Evolutionary conservation across 2,888 invertebrate genomes (phyloP).

Genomic region (Seira ritae): DNA sequence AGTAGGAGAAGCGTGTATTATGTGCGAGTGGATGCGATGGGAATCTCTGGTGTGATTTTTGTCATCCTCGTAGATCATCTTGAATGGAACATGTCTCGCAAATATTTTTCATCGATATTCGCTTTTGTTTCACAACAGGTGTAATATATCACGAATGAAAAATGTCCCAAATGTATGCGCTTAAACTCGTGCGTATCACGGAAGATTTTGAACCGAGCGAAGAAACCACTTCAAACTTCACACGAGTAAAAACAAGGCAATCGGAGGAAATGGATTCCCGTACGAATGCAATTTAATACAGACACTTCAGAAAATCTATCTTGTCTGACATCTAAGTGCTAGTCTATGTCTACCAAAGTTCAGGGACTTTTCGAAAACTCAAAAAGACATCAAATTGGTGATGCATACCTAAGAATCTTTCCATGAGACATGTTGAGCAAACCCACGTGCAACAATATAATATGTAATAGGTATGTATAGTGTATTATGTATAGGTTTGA

Average conservation of each 20-base stretch:
- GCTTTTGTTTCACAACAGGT: constrained; percentile 9
- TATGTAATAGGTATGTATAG: no score
- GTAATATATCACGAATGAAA: constrained; percentile 7
- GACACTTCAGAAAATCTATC: not conserved
- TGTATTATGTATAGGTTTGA: no score
- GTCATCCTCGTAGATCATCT: constrained; percentile 1
- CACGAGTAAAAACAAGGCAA: not conserved
- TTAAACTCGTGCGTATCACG: not conserved
- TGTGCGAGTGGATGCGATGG: no score
- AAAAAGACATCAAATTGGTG: no score
- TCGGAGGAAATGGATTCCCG: not conserved
- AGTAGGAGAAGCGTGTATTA: no score
- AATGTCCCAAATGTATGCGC: not conserved
- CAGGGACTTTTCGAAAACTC: no score
- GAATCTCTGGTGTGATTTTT: not conserved
- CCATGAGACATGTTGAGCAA: no score
- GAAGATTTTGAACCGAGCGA: not conserved
- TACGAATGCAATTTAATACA: constrained; percentile 1
- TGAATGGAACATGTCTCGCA: constrained; percentile 2
- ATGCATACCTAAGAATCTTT: no score
- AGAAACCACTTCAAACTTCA: not conserved
- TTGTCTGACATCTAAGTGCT: not conserved
- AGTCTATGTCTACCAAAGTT: no score
- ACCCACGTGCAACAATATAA: no score
- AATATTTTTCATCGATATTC: not conserved